Evolutionary conservation across 23 tunicate genomes (phyloP), one percentile per base, ranked within the genome.

Genomic region (Ascidia mentula): DNA sequence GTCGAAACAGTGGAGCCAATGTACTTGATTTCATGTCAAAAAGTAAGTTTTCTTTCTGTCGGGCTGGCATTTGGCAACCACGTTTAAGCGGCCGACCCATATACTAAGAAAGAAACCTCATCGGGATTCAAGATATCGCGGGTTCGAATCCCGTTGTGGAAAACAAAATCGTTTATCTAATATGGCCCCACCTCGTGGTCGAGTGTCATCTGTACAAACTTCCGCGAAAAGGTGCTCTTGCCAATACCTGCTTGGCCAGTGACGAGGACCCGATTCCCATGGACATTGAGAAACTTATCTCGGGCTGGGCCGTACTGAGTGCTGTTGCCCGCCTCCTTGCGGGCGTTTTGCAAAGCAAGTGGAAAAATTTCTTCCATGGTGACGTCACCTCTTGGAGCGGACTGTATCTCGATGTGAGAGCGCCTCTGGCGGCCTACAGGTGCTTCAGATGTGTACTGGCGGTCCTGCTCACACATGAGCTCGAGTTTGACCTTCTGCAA

Each of bases 161-260:
- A n/a, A n/a, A n/a, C n/a, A n/a, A n/a, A n/a, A n/a, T n/a, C n/a
- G n/a, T n/a, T n/a, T n/a, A n/a, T n/a, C n/a, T n/a, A n/a, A n/a
- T n/a, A n/a, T n/a, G n/a, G n/a, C n/a, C n/a, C n/a, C n/a, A n/a
- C n/a, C n/a, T n/a, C n/a, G n/a, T n/a, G n/a, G 6, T 53, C 53
- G 4, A 83, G 33, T 46, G 75, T 83, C 35, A 40, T 75, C 74
- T 83, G 74, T 3, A 35, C 80, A 13, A 83, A 13, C 33, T 38
- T 35, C 35, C 80, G 46, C 17, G 80, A 34, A 6, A 83, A 36
- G 24, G 87, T 83, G 37, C 80, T 83, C 37, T 83, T 83, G 4
- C 87, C 87, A 34, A 83, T 83, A 17, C 87, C 87, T 36, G 87
- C 80, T 40, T 83, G 87, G 1, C 87, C 87, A 20, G 87, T 74